Evolutionary conservation across 2,113 vertebrate species (phyloP).

Genomic region (Crotophaga sulcirostris): DNA sequence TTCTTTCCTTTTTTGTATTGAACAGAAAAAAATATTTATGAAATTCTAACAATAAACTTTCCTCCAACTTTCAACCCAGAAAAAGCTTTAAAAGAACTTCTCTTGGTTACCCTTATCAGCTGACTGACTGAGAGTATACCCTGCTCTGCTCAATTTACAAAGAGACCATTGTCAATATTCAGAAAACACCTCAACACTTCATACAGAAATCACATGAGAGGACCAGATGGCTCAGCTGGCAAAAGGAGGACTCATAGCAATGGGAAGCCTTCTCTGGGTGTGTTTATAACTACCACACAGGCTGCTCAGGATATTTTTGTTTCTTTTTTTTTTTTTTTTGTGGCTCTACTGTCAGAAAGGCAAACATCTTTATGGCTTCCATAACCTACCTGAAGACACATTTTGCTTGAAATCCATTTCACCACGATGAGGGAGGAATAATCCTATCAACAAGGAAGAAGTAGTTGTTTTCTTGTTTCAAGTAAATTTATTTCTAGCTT

Average conservation of each 20-base stretch:
- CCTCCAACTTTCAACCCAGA: not conserved
- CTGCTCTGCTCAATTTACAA: not conserved
- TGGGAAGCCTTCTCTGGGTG: not conserved
- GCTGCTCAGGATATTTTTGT: not conserved
- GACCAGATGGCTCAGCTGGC: not conserved
- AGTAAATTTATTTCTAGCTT: not conserved
- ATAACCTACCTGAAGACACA: not conserved
- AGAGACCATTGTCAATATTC: not conserved
- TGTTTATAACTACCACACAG: not conserved
- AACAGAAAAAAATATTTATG: not conserved
- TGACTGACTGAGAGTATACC: not conserved
- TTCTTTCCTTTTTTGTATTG: not conserved
- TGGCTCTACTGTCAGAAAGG: not conserved
- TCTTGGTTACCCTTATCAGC: not conserved
- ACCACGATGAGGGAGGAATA: not conserved
- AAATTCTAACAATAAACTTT: not conserved
- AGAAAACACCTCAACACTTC: slow-evolving; percentile 2
- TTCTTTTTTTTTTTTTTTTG: not conserved
- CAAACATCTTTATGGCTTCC: not conserved
- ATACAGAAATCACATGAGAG: slow-evolving; percentile 24
- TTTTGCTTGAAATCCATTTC: not conserved
- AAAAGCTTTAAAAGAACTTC: not conserved
- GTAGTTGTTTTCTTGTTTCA: not conserved
- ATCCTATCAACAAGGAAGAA: not conserved
- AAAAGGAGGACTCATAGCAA: not conserved